Conservation (phyloP, 2,113 vertebrate species). For the Noctilio leporinus region DNA sequence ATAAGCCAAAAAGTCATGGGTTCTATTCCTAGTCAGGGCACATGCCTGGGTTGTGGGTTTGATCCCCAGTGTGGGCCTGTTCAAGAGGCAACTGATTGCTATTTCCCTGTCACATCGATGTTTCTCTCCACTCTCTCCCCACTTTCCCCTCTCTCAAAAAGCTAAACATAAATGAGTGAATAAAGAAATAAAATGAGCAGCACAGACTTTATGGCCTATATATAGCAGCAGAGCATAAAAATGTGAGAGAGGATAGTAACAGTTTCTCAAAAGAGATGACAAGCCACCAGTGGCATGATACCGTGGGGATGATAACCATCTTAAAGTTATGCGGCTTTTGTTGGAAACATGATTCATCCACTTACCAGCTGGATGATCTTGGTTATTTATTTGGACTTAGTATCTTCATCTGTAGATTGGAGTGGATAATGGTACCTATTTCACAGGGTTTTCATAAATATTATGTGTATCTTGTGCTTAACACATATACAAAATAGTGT, state of each 20-base stretch:
- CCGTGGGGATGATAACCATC: background rate
- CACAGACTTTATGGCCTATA: background rate
- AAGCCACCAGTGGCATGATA: background rate
- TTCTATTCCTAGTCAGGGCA: too few relatives aligned
- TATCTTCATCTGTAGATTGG: background rate
- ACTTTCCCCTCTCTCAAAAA: too few relatives aligned
- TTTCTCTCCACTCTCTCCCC: too few relatives aligned
- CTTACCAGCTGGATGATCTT: background rate
- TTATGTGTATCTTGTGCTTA: background rate
- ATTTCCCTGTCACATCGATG: too few relatives aligned
- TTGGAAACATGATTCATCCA: background rate
- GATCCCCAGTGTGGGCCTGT: too few relatives aligned
- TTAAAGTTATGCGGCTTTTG: background rate
- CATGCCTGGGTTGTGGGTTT: too few relatives aligned
- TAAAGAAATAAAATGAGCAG: background rate
- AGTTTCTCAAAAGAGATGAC: background rate
- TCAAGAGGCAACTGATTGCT: too few relatives aligned
- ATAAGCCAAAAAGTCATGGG: too few relatives aligned
- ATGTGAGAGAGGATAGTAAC: background rate
- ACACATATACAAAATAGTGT: background rate
- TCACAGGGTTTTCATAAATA: background rate
- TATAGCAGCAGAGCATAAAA: background rate
- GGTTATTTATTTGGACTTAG: background rate
- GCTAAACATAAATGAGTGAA: too few relatives aligned
- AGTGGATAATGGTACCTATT: background rate